Conservation (phyloP, 2,113 vertebrate genomes). For the Aegypius monachus region DNA sequence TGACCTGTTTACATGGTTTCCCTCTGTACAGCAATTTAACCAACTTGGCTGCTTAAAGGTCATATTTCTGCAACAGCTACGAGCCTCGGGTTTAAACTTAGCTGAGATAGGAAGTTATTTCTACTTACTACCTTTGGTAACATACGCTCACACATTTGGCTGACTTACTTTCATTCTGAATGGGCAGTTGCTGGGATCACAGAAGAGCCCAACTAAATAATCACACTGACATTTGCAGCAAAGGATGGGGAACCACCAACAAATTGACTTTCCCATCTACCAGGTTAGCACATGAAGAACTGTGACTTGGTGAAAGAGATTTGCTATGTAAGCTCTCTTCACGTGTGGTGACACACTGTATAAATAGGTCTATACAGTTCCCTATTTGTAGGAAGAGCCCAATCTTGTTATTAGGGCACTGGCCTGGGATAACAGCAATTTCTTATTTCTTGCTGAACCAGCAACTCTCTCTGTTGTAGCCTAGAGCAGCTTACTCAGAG, state of each 20-base stretch:
- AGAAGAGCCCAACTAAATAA: not conserved
- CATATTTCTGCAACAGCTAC: not conserved
- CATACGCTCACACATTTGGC: not conserved
- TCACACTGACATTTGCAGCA: not conserved
- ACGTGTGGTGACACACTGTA: not conserved
- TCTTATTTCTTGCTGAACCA: not conserved
- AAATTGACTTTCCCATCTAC: not conserved
- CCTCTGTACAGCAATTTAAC: constrained; percentile 33
- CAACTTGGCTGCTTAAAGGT: constrained; percentile 25
- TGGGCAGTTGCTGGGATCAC: not conserved
- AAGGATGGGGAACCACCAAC: not conserved
- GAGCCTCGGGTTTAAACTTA: not conserved
- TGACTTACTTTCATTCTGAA: constrained; percentile 10
- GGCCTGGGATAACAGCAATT: not conserved
- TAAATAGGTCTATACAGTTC: not conserved
- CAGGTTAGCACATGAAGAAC: not conserved
- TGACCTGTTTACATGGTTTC: constrained; percentile 35
- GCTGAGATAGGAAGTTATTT: not conserved
- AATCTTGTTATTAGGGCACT: not conserved
- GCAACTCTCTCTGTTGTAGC: not conserved
- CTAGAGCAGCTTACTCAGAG: not conserved
- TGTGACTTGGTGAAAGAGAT: not conserved
- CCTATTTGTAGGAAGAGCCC: not conserved
- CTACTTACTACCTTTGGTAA: not conserved
- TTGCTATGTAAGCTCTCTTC: not conserved